These are phyloP conservation scores for Ips nitidus DNA, from an alignment of 1,140 invertebrate species.

Conservation along the genomic window DNA sequence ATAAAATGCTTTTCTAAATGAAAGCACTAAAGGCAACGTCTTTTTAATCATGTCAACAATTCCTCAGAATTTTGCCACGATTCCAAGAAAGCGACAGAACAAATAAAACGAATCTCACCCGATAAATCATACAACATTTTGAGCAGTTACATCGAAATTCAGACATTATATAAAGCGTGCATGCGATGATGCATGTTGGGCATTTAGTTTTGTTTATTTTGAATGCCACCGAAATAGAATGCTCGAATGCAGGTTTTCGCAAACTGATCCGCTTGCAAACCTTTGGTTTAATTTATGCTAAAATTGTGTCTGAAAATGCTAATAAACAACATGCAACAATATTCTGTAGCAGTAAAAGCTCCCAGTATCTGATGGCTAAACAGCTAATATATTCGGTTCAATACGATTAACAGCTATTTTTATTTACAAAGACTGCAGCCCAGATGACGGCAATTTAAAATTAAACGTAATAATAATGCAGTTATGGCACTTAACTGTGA, in stretches of 20 bases:
- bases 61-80: not conserved
- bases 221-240: slow-evolving; percentile 4
- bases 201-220: not conserved
- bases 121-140: slow-evolving; percentile 2
- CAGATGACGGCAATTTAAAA: slow-evolving; percentile 31
- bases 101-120: not conserved
- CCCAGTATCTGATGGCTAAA: not conserved
- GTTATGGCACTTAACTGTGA: slow-evolving; percentile 33
- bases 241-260: not conserved
- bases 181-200: slow-evolving; percentile 5
- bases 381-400: not conserved
- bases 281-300: not conserved
- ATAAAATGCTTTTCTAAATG: too few species aligned
- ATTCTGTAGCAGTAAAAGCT: too few species aligned
- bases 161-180: slow-evolving; percentile 3
- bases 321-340: too few species aligned
- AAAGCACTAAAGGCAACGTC: too few species aligned
- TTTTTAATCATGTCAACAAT: not conserved
- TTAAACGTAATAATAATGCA: slow-evolving; percentile 37
- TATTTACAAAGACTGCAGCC: slow-evolving; percentile 29
- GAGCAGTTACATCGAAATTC: slow-evolving; percentile 1
- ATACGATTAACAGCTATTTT: slow-evolving; percentile 19
- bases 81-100: not conserved
- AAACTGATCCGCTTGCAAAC: not conserved
- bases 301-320: too few species aligned